Evolutionary conservation across 1,140 invertebrate genomes (phyloP).

Genomic region (Nasonia vitripennis): DNA sequence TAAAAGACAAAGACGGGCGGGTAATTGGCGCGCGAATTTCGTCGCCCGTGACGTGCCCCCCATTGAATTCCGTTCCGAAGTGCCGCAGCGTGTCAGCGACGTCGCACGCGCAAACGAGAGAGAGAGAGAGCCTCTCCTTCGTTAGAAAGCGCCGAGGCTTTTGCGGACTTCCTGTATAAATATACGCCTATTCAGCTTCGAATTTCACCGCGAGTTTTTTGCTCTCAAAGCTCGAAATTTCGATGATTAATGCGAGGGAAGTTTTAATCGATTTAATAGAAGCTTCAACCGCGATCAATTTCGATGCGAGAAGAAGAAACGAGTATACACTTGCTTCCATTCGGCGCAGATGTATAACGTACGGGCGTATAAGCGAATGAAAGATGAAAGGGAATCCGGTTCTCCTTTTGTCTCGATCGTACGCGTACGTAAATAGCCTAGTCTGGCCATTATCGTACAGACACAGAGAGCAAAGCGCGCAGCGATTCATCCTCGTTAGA

Average conservation of each 20-base stretch:
- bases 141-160: conserved; percentile 24
- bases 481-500: conserved; percentile 10
- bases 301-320: too few species aligned
- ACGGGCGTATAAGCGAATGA: neutral
- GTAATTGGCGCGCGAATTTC: conserved; percentile 34
- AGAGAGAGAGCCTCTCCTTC: neutral
- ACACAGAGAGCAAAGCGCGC: neutral
- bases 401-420: neutral
- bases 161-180: conserved; percentile 6
- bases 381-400: neutral
- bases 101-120: neutral
- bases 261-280: too few species aligned
- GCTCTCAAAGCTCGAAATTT: neutral
- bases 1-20: neutral
- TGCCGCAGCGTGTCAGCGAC: neutral
- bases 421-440: neutral
- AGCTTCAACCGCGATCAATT: too few species aligned
- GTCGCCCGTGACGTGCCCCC: conserved; percentile 27
- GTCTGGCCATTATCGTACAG: neutral
- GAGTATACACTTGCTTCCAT: too few species aligned
- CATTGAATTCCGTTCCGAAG: conserved; percentile 34
- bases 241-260: too few species aligned
- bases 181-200: neutral
- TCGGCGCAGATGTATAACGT: too few species aligned
- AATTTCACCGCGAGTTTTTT: neutral